phyloP scores from a whole-genome alignment of 2,113 vertebrate genomes.

The Albula goreensis region DNA sequence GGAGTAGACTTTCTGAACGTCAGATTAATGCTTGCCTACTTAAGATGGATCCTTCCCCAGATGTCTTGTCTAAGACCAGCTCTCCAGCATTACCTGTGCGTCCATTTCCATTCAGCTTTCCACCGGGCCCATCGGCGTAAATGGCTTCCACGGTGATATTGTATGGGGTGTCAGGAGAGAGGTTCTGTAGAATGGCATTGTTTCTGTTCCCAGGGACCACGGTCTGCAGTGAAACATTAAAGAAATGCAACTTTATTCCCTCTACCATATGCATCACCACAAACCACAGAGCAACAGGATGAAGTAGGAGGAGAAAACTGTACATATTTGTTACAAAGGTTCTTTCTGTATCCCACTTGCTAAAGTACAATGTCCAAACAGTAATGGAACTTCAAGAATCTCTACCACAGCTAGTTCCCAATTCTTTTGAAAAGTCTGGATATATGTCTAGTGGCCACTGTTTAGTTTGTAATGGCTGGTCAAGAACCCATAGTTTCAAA shows the following conservation, averaged over 20 bases:
- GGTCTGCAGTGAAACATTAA: constrained; percentile 66
- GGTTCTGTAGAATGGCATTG: constrained; percentile 83
- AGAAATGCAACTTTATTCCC: not conserved
- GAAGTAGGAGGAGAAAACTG: not conserved
- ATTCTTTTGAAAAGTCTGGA: not conserved
- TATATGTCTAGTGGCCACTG: not conserved
- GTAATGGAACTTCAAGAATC: not conserved
- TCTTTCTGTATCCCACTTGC: not conserved
- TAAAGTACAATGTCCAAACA: constrained; percentile 1
- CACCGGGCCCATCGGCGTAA: constrained; percentile 87
- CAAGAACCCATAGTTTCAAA: not conserved
- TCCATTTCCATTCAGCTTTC: constrained; percentile 82
- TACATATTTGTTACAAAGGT: not conserved
- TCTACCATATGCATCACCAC: not conserved
- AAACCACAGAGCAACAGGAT: not conserved
- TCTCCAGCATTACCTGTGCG: constrained; percentile 75
- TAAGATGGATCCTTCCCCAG: not conserved
- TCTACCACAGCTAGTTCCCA: not conserved
- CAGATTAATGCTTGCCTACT: not conserved
- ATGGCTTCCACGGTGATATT: constrained; percentile 90
- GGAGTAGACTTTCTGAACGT: not conserved
- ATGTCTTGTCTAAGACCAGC: not conserved
- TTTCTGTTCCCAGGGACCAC: constrained; percentile 91
- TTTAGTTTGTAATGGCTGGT: not conserved
- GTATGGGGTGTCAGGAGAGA: constrained; percentile 86